Base-by-base conservation (phyloP, 1,140 invertebrate genomes). In the Apis dorsata region DNA sequence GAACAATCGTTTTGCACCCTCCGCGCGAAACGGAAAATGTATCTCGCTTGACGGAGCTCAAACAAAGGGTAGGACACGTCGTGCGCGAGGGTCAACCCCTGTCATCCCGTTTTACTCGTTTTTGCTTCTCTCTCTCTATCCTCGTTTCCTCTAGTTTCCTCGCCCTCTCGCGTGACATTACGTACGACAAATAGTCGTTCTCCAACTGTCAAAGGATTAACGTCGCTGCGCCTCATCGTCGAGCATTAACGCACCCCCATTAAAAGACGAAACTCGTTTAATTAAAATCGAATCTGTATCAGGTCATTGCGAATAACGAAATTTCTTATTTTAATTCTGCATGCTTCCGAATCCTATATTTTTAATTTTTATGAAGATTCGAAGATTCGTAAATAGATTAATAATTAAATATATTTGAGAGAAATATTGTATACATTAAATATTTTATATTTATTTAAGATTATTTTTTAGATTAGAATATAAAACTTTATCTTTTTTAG, bases 1-100 rank as follows among this genome's bases (percentile, higher is more conserved):
- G 89, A 90, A 93, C 91, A 92, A 92, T 92, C 90, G 91, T 89
- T 92, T 92, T 86, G 90, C 92, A 92, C 91, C 91, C 91, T 90
- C 84, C 69, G 90, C 84, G 90, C 83, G 90, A 90, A 93, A 91
- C 90, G 90, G 89, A 87, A 92, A 93, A 93, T 92, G 91, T 92
- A 92, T 92, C 91, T 91, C 88, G 91, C 88, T 87, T 92, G 91
- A 90, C 92, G 87, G 89, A 92, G 88, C 91, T 92, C 90, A 92
- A 92, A 93, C 91, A 93, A 93, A 93, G 91, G 92, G 91, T 90
- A 90, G 88, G 88, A 88, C 86, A 88, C 77, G 78, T 34, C 34
- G 34, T 34, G 81, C 85, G 85, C 72, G 87, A 88, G 90, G 84
- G 91, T 90, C 88, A 72, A 82, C 88, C 81, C 77, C 15, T 70